Base-by-base conservation (phyloP, 2,888 invertebrate species). In the Dryadula phaetusa region DNA sequence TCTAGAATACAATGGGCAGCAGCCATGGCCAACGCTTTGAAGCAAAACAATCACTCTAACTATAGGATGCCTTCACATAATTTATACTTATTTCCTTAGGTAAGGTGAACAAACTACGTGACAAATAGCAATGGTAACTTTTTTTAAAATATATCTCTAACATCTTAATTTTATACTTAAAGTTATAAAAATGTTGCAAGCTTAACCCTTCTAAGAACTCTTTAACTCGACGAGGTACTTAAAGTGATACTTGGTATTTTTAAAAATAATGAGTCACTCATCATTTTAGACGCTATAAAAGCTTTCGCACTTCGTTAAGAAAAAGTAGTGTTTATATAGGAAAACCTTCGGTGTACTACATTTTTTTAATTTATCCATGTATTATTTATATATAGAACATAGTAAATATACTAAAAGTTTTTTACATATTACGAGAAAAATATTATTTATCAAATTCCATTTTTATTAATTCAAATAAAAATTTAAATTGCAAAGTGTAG, bases 21-120 rank as follows among this genome's bases (percentile, higher is more conserved):
- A 82, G 87, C 88, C 88, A 89, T 82, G 89, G 87, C 81, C 85
- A 37, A 64, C 73, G 77, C 82, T 77, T 81, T 81, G 82, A 83
- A 79, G 76, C 84, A 82, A 85, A 86, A 85, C 76, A 67, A 72
- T 76, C 74, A 74, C 72, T 74, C 52, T 70, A 63, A 76, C 68
- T 64, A 54, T 73, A 69, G 72, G 70, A 71, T 70, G 64, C 67
- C 58, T 67, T 67, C 67, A 62, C 64, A 67, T 67, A 60, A 37
- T 52, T 65, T 44, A 14, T 64, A 37, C 25, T 47, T 37, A 37
- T 64, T 28, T 46, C 46, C 25, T 37, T 54, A n/a, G n/a, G 10
- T 22, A 12, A 14, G 18, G 32, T 25, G 42, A 32, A 14, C n/a
- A 46, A 47, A 8, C 44, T 25, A 12, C 46, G 46, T 46, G 54